phyloP scores from a whole-genome alignment of 2,797 vertebrate genomes.

The Enteromius viviparus region DNA sequence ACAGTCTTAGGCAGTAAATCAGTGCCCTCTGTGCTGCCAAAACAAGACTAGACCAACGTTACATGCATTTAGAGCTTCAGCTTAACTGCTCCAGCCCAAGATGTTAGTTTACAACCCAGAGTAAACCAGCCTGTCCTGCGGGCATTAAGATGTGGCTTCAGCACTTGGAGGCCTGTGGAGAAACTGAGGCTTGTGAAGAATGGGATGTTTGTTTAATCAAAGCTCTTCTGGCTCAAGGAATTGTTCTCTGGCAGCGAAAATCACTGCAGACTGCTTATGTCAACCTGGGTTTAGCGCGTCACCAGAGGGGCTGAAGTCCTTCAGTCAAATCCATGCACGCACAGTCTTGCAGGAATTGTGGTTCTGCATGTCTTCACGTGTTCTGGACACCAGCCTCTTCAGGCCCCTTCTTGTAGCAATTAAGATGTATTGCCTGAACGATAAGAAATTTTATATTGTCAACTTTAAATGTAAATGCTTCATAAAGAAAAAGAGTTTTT shows the following conservation, averaged over 20 bases:
- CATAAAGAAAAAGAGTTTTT: background rate
- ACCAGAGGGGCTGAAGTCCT: background rate
- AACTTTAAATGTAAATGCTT: background rate
- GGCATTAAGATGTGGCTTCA: constrained; percentile 30
- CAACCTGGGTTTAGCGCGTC: constrained; percentile 10
- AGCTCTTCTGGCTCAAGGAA: constrained; percentile 18
- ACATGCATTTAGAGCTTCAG: constrained; percentile 15
- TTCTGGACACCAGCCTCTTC: background rate
- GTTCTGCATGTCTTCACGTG: background rate
- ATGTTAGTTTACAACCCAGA: constrained; percentile 51
- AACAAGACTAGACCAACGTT: constrained; percentile 32
- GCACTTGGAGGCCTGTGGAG: constrained; percentile 12
- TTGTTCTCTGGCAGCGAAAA: constrained; percentile 7
- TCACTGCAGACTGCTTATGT: constrained; percentile 22
- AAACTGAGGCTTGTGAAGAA: constrained; percentile 22
- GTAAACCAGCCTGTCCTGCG: constrained; percentile 41
- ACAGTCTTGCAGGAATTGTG: background rate
- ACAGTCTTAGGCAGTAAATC: constrained; percentile 32
- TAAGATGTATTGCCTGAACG: background rate
- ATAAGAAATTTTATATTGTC: background rate
- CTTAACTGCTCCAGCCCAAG: constrained; percentile 41
- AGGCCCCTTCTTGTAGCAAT: background rate
- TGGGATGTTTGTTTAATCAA: constrained; percentile 47
- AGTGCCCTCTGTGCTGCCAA: constrained; percentile 38
- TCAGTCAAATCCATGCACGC: background rate